phyloP scores from a whole-genome alignment of 2,113 vertebrate genomes.

The Lagopus muta region DNA sequence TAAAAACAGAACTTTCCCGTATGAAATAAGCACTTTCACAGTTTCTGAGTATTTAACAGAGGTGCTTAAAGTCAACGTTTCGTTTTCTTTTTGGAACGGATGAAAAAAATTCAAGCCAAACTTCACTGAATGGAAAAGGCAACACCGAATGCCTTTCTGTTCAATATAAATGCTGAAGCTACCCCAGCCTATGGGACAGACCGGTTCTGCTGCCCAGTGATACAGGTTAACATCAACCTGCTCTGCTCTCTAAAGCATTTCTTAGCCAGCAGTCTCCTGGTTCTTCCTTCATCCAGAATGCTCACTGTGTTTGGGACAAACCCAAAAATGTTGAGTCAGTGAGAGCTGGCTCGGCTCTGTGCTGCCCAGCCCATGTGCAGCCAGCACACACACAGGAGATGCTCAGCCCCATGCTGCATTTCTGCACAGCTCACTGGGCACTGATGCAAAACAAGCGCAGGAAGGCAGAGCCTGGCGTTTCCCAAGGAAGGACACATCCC shows the following conservation, averaged over 20 bases:
- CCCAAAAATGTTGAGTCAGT: not conserved
- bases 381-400: not conserved
- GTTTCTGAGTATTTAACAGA: constrained; percentile 4
- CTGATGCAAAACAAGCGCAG: not conserved
- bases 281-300: not conserved
- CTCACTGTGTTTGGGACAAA: not conserved
- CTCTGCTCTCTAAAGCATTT: not conserved
- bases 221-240: not conserved
- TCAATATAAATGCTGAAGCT: not conserved
- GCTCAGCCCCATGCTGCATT: not conserved
- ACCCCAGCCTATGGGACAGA: not conserved
- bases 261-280: not conserved
- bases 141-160: not conserved
- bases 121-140: constrained; percentile 16
- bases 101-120: constrained; percentile 12
- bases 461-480: not conserved
- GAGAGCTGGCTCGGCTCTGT: not conserved
- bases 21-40: constrained; percentile 28
- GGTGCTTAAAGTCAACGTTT: constrained; percentile 36
- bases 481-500: not conserved
- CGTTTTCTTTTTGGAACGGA: constrained; percentile 25
- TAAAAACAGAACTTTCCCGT: constrained; percentile 5
- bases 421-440: not conserved
- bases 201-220: not conserved
- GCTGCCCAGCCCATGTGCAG: not conserved